phyloP scores from a whole-genome alignment of 2,797 vertebrate species.

The Tauraco hartlaubi region DNA sequence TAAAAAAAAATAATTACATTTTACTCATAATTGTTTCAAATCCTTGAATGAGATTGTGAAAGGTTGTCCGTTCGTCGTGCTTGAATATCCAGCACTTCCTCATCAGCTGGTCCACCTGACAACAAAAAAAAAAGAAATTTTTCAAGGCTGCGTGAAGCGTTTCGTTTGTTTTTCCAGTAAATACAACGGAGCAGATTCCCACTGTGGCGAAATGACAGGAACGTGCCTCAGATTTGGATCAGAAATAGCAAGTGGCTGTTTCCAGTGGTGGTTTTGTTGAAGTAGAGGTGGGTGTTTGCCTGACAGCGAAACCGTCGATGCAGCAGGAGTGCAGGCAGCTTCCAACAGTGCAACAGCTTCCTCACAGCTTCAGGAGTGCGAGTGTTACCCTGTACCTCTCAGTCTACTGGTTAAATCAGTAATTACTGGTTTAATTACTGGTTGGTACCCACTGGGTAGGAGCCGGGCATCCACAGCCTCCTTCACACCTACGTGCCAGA shows the following conservation, averaged over 20 bases:
- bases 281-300: not conserved
- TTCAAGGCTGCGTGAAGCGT: rapidly evolving
- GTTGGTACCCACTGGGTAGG: too few relatives aligned
- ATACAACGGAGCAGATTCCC: rapidly evolving
- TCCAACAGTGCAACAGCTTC: not conserved
- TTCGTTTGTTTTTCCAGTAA: rapidly evolving
- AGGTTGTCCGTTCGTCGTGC: slow-evolving; percentile 88
- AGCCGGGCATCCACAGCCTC: not conserved
- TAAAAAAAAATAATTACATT: slow-evolving; percentile 35
- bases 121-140: not conserved
- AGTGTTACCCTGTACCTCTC: not conserved
- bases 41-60: slow-evolving; percentile 88
- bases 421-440: too few relatives aligned
- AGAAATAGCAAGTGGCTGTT: too few relatives aligned
- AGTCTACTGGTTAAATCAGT: too few relatives aligned
- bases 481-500: rapidly evolving
- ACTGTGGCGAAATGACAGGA: not conserved
- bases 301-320: not conserved
- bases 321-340: not conserved
- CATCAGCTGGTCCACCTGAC: slow-evolving; percentile 94
- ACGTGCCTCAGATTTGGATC: rapidly evolving
- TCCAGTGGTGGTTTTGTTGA: not conserved
- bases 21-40: slow-evolving; percentile 85
- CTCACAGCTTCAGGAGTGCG: not conserved
- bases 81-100: slow-evolving; percentile 90